Conservation (phyloP, 2,113 vertebrate genomes). For the Heterocephalus glaber region DNA sequence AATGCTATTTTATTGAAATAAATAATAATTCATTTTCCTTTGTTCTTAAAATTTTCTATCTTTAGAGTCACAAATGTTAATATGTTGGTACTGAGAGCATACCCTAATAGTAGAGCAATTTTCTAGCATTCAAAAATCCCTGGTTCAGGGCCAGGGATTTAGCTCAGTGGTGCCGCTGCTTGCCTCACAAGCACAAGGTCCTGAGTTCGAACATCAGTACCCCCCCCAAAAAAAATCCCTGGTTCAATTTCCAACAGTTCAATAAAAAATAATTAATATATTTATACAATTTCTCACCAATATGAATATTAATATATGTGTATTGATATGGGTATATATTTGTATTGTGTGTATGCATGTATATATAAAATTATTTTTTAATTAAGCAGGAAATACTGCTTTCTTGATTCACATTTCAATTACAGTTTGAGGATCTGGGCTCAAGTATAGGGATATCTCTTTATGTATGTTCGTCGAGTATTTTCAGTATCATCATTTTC, state of each 20-base stretch:
- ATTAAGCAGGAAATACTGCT: not conserved
- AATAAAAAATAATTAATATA: not conserved
- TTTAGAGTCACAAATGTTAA: not conserved
- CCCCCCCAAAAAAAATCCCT: too few species aligned
- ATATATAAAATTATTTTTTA: not conserved
- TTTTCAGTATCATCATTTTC: not conserved
- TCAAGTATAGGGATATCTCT: not conserved
- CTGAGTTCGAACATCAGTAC: too few species aligned
- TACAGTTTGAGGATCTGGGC: not conserved
- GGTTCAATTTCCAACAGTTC: not conserved
- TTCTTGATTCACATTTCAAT: not conserved
- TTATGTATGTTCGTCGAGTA: not conserved
- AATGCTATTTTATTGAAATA: not conserved
- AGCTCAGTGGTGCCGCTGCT: too few species aligned
- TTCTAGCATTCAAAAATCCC: not conserved
- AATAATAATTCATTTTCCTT: too few species aligned
- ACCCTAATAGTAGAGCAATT: not conserved
- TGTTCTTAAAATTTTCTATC: not conserved
- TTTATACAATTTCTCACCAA: not conserved
- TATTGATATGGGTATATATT: not conserved
- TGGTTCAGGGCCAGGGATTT: too few species aligned
- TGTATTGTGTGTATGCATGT: not conserved
- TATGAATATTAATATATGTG: not conserved
- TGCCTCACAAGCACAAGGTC: too few species aligned
- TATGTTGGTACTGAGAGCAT: not conserved